Evolutionary conservation across 2,888 invertebrate species (phyloP), one percentile per base, ranked within the genome.

Genomic region (Volucella zonaria): DNA sequence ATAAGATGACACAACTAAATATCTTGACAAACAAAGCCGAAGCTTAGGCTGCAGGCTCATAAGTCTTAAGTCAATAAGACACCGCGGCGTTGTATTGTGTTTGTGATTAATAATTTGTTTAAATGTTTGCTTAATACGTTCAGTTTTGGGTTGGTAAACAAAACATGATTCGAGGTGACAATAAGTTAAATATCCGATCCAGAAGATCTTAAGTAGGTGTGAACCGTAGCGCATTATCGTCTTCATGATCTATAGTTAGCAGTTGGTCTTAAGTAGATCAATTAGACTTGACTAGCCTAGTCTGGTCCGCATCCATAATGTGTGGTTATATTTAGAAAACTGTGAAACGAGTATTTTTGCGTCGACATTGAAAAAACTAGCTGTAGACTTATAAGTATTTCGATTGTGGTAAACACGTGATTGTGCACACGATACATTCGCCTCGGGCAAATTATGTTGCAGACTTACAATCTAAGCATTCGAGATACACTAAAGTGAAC

Each of bases 121-220:
- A 49, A 56, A 66, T 79, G 61, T 83, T 83, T 83, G 40, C 45
- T 54, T 70, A 61, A 83, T 67, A 71, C 43, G 56, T 62, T 62
- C 40, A 9, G 68, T 54, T 49, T 66, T 9, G 45, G 66, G 43
- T 66, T 9, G 42, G 66, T 71, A 71, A 73, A 79, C 66, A 78
- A 52, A 54, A 10, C 56, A 31, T 31, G 52, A 14, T 40, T 38
- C 6, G 64, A 62, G 52, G 59, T 73, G 73, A 66, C 59, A 79
- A 74, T 64, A 23, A 51, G 43, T 51, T 58, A 38, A 67, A 45
- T 15, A 59, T 52, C 31, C 6, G 1, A 31, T 31, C 4, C 1
- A 6, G 31, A 31, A 31, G 4, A 31, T 31, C 9, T 15, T 71
- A 71, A 78, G 51, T 71, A 66, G 71, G 78, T 78, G 78, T 64